Evolutionary conservation across 2,888 invertebrate species (phyloP), one percentile per base, ranked within the genome.

Genomic region (Augiades crinisus): DNA sequence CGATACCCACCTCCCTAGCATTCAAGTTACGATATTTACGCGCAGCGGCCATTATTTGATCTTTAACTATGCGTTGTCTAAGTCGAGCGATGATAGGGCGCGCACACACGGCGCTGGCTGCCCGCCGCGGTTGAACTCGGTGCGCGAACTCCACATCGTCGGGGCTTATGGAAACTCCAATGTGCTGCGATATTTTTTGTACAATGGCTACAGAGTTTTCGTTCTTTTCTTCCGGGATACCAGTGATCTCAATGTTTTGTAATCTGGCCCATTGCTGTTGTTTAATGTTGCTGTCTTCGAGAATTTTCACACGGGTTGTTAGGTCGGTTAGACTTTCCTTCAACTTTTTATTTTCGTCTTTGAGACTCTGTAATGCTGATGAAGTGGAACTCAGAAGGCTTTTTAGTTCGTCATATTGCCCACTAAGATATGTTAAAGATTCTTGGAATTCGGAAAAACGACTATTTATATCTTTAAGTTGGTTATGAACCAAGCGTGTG

Each of bases 191-290:
- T 5, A 54, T 13, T 21, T 34, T 54, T 5, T 27, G n/a, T n/a
- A 54, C 52, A 4, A 57, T 12, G 3, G 27, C 52, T 1, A 13
- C 5, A 1, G 43, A 21, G 8, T 33, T 37, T 33, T 56, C 54
- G 6, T 50, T 24, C 12, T 47, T 46, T 1, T 6, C 14, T 19
- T 56, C 54, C 0, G 53, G 51, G 8, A 54, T n/a, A 8, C 56
- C 56, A 1, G 27, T 13, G 6, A 57, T 54, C 41, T 56, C 54
- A n/a, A 57, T 27, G 21, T 52, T 57, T 31, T 57, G 47, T 6
- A 54, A 12, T 6, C 52, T 31, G 13, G 44, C 54, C 54, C 47
- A 52, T 43, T 56, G 41, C 2, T 53, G 36, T 16, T 53, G 47
- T 33, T 40, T 37, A n/a, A 10, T 21, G 19, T n/a, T 17, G 2